Percentiles rank a stretch among this genome's conserved stretches.
phyloP scores from a whole-genome alignment of 1,140 invertebrate genomes.

The Pseudomyrmex pallidus region DNA sequence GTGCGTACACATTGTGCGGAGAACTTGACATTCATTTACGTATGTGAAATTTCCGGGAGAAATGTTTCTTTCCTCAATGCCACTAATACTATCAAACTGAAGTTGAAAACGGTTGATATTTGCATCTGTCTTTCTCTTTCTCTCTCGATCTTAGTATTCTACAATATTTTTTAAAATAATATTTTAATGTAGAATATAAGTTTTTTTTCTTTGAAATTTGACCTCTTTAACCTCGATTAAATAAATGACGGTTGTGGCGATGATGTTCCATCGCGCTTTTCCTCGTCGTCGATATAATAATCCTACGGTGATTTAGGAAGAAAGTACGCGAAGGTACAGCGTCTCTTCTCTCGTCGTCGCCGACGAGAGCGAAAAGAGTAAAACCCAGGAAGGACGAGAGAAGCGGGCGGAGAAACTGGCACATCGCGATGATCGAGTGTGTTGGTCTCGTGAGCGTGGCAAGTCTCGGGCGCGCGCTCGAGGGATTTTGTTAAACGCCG shows the following conservation, averaged over 20 bases:
- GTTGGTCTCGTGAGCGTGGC: slow-evolving; percentile 7
- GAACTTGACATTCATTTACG: slow-evolving; percentile 16
- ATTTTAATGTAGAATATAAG: too few species aligned
- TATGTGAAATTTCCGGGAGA: background rate
- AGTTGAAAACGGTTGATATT: too few species aligned
- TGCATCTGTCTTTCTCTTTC: too few species aligned
- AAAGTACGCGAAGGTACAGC: background rate
- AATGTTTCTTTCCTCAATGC: too few species aligned
- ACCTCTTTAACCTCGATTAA: background rate
- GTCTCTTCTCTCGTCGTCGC: background rate
- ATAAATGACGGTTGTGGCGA: background rate
- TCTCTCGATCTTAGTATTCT: too few species aligned
- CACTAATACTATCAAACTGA: too few species aligned
- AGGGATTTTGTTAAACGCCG: slow-evolving; percentile 54
- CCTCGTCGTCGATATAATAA: background rate
- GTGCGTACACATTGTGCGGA: background rate
- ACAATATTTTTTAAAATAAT: too few species aligned
- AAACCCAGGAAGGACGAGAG: slow-evolving; percentile 14
- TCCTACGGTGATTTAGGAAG: slow-evolving; percentile 1
- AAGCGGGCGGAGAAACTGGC: slow-evolving; percentile 37
- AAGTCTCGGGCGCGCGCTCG: slow-evolving; percentile 21
- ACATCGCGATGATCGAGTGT: slow-evolving; percentile 50
- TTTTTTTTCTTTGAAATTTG: background rate
- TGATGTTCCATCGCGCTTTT: background rate
- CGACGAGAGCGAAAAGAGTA: slow-evolving; percentile 12